phyloP scores from a whole-genome alignment of 2,797 vertebrate genomes.

The Distichodus sexfasciatus region DNA sequence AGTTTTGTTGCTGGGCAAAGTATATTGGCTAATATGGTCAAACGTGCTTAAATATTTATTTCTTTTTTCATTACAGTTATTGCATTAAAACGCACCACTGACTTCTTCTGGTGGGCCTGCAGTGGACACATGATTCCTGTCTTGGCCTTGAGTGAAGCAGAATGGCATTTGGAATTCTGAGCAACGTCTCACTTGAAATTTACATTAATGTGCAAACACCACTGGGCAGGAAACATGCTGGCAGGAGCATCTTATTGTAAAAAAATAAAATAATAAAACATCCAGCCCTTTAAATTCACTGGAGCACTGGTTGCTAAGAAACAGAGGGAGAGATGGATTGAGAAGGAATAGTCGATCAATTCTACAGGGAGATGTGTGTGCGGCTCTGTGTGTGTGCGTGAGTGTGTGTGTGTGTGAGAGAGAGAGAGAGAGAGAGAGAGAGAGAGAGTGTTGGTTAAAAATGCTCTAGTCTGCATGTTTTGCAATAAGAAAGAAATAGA shows the following conservation, averaged over 20 bases:
- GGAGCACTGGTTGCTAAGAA: constrained; percentile 76
- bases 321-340: constrained; percentile 80
- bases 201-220: constrained; percentile 15
- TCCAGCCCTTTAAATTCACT: constrained; percentile 65
- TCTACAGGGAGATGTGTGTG: constrained; percentile 54
- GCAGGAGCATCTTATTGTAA: constrained; percentile 35
- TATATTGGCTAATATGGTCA: too few relatives aligned
- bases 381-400: constrained; percentile 44
- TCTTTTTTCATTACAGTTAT: constrained; percentile 9
- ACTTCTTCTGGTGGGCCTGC: constrained; percentile 12
- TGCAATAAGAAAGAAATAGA: constrained; percentile 14
- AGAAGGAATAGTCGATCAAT: constrained; percentile 79
- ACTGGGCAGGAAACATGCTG: constrained; percentile 24
- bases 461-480: constrained; percentile 15
- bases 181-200: constrained; percentile 23
- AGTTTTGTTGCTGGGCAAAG: not conserved
- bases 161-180: constrained; percentile 20
- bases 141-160: constrained; percentile 16
- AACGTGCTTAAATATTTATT: not conserved
- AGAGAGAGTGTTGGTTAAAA: constrained; percentile 22
- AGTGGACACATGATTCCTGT: constrained; percentile 6
- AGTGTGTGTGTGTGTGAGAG: constrained; percentile 28
- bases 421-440: constrained; percentile 2
- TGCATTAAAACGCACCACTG: constrained; percentile 23
- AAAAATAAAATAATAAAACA: constrained; percentile 71